Evolutionary conservation across 1,140 invertebrate species (phyloP), one percentile per base, ranked within the genome.

Genomic region (Eupristina koningsbergeri): DNA sequence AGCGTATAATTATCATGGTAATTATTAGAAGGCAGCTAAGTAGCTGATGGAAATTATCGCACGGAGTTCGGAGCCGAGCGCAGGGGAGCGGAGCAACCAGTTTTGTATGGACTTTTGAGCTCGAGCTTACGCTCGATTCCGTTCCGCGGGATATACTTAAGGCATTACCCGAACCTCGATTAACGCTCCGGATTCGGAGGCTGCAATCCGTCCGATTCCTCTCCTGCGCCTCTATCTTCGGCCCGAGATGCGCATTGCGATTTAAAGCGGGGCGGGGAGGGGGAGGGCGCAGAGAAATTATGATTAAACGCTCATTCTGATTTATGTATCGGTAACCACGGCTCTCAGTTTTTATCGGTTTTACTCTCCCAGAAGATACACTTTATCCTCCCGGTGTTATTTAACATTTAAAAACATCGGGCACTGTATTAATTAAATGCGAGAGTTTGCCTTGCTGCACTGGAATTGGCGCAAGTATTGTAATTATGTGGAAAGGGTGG

Each of bases 21-120:
- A 92, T 92, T 92, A 92, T 91, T 90, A 89, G 88, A 88, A 89
- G 85, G 84, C 80, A 88, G 89, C 89, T 92, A 91, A 92, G 90
- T 89, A 91, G 87, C 87, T 81, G 86, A 87, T 87, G 89, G 87
- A 88, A 91, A 91, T 92, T 91, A 92, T 92, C 91, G 87, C 89
- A n/a, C 58, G 71, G 84, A 85, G 85, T 87, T 87, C 41, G 85
- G 86, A 85, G 84, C 82, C 84, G 82, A 76, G 85, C 79, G n/a
- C n/a, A n/a, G n/a, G 47, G 85, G 86, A 85, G 84, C 82, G 84
- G 82, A 76, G 85, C 79, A 84, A 86, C 86, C 84, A 84, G 86
- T 85, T 86, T 86, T 64, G 83, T 82, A 7, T 29, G 13, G 1
- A 71, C 67, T 71, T 71, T 71, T 41, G 39, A n/a, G n/a, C n/a